A percentile compares a stretch with the other conserved stretches of the same genome.
These are phyloP conservation scores for Nannobrachium achirus DNA, from an alignment of 2,113 vertebrate species.

Conservation along the genomic window DNA sequence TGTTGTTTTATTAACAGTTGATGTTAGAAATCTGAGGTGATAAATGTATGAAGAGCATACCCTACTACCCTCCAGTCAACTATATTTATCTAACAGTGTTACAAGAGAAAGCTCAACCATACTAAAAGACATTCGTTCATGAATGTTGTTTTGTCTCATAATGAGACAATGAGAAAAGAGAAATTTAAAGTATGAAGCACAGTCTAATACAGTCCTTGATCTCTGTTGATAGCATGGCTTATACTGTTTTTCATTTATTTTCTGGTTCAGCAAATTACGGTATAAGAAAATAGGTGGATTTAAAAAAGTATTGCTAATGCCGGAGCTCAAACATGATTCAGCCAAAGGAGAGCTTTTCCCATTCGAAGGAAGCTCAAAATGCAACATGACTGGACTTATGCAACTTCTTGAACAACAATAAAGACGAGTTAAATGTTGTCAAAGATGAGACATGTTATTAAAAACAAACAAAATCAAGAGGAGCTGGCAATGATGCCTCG, in stretches of 20 bases:
- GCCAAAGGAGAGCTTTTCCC: conserved; percentile 37
- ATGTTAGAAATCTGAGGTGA: conserved; percentile 26
- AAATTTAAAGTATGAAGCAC: conserved; percentile 35
- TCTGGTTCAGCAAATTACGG: conserved; percentile 20
- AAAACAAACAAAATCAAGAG: conserved; percentile 23
- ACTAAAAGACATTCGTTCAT: conserved; percentile 60
- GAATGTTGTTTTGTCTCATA: conserved; percentile 72
- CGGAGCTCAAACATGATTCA: conserved; percentile 30
- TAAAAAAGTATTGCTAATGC: conserved; percentile 24
- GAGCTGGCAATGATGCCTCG: conserved; percentile 22
- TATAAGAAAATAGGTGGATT: conserved; percentile 16
- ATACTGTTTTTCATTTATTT: conserved; percentile 8
- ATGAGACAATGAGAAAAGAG: conserved; percentile 61
- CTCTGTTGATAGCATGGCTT: conserved; percentile 40
- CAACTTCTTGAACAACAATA: conserved; percentile 49
- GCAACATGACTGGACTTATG: conserved; percentile 62
- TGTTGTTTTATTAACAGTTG: conserved; percentile 40
- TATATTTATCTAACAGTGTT: conserved; percentile 36
- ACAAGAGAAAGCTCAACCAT: conserved; percentile 43
- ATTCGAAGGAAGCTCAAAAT: conserved; percentile 25
- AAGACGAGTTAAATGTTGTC: conserved; percentile 11
- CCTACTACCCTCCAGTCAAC: conserved; percentile 34
- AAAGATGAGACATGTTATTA: conserved; percentile 18
- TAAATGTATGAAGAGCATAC: conserved; percentile 32
- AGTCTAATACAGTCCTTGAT: conserved; percentile 31